Base-by-base conservation (phyloP, 1,140 invertebrate genomes). In the Pollicipes pollicipes region DNA sequence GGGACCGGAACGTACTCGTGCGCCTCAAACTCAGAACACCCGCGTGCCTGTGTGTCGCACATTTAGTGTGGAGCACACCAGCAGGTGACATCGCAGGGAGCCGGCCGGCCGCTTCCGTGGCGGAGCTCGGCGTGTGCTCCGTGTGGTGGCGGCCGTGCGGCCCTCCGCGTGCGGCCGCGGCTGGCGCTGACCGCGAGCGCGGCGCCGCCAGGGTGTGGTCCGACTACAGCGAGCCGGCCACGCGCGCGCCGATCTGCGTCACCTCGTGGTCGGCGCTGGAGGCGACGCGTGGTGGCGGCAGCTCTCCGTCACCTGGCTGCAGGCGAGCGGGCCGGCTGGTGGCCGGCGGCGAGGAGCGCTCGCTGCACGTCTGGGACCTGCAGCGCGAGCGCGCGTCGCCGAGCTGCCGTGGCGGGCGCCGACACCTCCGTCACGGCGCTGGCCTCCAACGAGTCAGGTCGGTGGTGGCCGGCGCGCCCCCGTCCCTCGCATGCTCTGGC, bases 331-430 rank as follows among this genome's bases (percentile, higher is more conserved):
- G 27, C 10, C 64, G 28, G 17, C 64, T 66, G 64, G 28, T 66
- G n/a, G 64, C 64, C 17, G 28, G 37, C 37, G 10, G 64, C 28
- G 64, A 29, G 17, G 24, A 66, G 3, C 10, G 10, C 6, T 1
- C n/a, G 64, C 28, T 66, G 64, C 28, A 27, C 27, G 64, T 66
- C 27, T 66, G 64, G 64, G 64, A 66, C 64, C 64, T 66, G 64
- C 27, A 27, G 64, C 8, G 64, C 64, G 64, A 66, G 64, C 64
- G 64, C 64, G 64, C n/a, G 24, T 66, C 8, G n/a, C 64, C 8
- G 64, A 27, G 64, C 64, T 29, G 28, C 3, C 64, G 3, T 3
- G 10, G 10, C n/a, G n/a, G 64, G 27, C 3, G 27, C 66, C 10
- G 69, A n/a, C 35, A 35, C 6, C 35, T 35, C 35, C 35, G 35